phyloP scores from a whole-genome alignment of 53 echinoderm and acorn worm genomes.

The Astropecten irregularis region DNA sequence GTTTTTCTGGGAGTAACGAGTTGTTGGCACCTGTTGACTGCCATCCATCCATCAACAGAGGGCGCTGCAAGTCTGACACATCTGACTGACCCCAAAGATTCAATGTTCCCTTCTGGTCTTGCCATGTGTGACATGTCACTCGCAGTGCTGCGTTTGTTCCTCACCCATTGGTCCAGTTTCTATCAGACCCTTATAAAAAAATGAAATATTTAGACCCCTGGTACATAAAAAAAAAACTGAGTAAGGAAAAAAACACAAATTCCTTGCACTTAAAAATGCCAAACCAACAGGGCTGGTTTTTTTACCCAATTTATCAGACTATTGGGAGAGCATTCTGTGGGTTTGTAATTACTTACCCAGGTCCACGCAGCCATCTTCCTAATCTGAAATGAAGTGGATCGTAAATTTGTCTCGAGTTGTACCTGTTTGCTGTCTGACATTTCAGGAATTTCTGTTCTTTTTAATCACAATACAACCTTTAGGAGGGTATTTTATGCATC shows the following conservation, averaged over 20 bases:
- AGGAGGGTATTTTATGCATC: no score
- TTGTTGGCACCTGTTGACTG: neutral
- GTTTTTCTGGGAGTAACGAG: no score
- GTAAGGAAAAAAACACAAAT: neutral
- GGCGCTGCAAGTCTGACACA: no score
- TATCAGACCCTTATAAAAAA: neutral
- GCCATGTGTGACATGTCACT: neutral
- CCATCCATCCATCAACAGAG: neutral
- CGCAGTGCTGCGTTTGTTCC: neutral
- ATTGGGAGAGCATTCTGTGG: neutral
- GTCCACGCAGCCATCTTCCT: neutral
- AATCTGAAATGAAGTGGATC: slow-evolving; percentile 20
- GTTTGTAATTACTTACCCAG: neutral
- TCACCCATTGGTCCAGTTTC: neutral
- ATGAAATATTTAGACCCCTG: neutral
- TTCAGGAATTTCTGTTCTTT: slow-evolving; percentile 1
- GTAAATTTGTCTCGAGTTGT: neutral
- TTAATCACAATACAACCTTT: neutral
- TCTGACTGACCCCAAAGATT: no score
- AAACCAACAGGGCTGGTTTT: no score
- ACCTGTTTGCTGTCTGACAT: neutral
- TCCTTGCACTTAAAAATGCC: neutral
- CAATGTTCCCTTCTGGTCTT: no score
- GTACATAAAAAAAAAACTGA: neutral
- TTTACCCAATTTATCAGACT: slow-evolving; percentile 13